Evolutionary conservation across 2,797 vertebrate species (phyloP), one percentile per base, ranked within the genome.

Genomic region (Distichodus sexfasciatus): DNA sequence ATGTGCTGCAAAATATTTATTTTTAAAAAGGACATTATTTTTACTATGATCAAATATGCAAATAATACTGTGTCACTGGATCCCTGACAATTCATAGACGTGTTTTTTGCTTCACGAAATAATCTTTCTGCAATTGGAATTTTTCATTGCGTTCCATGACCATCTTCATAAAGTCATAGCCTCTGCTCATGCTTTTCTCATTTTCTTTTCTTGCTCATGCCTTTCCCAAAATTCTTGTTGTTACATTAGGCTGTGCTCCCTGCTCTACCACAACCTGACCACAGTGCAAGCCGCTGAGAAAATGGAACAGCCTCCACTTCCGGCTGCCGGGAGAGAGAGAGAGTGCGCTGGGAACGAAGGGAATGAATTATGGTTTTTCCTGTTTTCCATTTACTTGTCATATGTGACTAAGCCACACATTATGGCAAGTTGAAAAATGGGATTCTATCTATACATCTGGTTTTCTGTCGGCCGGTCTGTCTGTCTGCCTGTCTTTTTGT

Each of bases 181-280:
- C 26, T 53, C 38, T 28, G 44, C 59, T 29, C 47, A 54, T 28
- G 51, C 31, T 24, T 64, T 44, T 33, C 50, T 79, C 79, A 62
- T 64, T 46, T 55, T 23, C 3, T 0, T 63, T 63, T 15, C 21
- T 26, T 31, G 3, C 26, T 3, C 15, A 26, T 26, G 12, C 17
- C 40, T 35, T 10, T 17, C 5, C 10, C 26, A 31, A 41, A 33
- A 5, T 8, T 36, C 6, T 23, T 14, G 17, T 41, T n/a, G n/a
- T 19, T 10, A 57, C n/a, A 10, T 36, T 26, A 55, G 61, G 36
- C 21, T 8, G 3, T 55, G 31, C 33, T 60, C 35, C 44, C 17
- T 40, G 41, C 23, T 29, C 35, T 24, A 6, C 17, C 26, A 44
- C 23, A 50, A 35, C 54, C 12, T 8, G 7, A 58, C 23, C 21